These are phyloP conservation scores for Diachrysia chrysitis DNA, from an alignment of 2,888 invertebrate species.

Conservation along the genomic window DNA sequence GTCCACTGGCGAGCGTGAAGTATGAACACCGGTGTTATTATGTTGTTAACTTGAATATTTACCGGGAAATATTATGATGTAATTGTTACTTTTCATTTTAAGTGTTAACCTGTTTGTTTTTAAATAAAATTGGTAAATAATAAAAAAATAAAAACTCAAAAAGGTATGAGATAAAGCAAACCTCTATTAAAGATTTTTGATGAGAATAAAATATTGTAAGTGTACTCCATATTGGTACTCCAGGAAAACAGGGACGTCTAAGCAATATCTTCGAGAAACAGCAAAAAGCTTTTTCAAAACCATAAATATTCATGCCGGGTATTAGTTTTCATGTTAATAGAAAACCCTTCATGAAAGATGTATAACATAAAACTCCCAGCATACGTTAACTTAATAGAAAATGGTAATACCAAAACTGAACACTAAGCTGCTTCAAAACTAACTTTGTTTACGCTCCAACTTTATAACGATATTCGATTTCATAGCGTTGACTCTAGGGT, in stretches of 20 bases:
- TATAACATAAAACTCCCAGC: neutral
- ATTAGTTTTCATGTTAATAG: neutral
- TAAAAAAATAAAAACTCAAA: too few species aligned
- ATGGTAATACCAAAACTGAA: neutral
- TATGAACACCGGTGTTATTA: conserved; percentile 12
- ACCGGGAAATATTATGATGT: neutral
- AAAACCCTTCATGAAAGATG: neutral
- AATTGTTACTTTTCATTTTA: neutral
- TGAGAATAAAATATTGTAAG: too few species aligned
- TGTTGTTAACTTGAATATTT: neutral
- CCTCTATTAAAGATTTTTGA: too few species aligned
- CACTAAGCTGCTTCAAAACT: neutral
- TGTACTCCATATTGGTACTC: too few species aligned
- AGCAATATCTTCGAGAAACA: neutral
- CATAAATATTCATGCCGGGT: neutral
- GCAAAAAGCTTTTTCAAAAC: neutral
- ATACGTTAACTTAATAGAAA: neutral
- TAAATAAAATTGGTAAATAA: too few species aligned
- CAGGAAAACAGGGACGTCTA: too few species aligned
- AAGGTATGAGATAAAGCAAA: too few species aligned
- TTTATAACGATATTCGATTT: conserved; percentile 2
- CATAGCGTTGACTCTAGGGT: neutral
- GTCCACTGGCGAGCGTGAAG: conserved; percentile 7
- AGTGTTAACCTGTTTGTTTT: too few species aligned
- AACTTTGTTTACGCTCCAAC: neutral